Evolutionary conservation across 92 coral and sea anemone genomes (phyloP).

Genomic region (Bergia puertoricense): DNA sequence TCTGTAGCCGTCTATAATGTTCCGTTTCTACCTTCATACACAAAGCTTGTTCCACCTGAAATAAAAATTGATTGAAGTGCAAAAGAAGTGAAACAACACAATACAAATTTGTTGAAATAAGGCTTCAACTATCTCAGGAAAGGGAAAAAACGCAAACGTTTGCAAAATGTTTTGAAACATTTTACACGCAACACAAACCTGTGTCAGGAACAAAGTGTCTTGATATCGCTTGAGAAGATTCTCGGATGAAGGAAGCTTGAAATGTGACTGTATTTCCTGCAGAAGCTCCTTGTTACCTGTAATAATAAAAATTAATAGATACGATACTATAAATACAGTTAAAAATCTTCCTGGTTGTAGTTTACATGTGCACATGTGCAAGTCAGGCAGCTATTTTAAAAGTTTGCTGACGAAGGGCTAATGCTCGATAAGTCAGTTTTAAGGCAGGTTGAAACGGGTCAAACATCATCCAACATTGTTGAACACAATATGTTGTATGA

Average conservation of each 20-base stretch:
- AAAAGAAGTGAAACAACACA: background rate
- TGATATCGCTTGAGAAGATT: conserved; percentile 67
- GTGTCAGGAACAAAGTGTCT: conserved; percentile 78
- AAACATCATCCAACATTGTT: no score
- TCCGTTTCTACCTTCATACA: conserved; percentile 96
- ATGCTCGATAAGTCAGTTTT: no score
- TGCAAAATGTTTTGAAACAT: background rate
- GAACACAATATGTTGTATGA: no score
- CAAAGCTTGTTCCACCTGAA: conserved; percentile 86
- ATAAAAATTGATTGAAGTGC: background rate
- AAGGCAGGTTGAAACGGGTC: no score
- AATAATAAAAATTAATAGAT: background rate
- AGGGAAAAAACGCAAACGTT: background rate
- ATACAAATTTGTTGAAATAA: no score
- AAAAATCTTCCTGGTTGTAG: background rate
- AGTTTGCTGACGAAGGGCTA: no score
- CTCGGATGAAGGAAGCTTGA: conserved; percentile 74
- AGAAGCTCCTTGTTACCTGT: conserved; percentile 86
- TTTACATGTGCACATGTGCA: no score
- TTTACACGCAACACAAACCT: conserved; percentile 58
- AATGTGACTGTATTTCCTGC: conserved; percentile 73
- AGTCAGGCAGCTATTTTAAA: no score
- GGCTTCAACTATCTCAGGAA: background rate
- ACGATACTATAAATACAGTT: background rate
- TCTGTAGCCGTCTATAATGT: conserved; percentile 90